These are phyloP conservation scores for Monomorium pharaonis DNA, from an alignment of 1,140 invertebrate genomes.

Conservation along the genomic window DNA sequence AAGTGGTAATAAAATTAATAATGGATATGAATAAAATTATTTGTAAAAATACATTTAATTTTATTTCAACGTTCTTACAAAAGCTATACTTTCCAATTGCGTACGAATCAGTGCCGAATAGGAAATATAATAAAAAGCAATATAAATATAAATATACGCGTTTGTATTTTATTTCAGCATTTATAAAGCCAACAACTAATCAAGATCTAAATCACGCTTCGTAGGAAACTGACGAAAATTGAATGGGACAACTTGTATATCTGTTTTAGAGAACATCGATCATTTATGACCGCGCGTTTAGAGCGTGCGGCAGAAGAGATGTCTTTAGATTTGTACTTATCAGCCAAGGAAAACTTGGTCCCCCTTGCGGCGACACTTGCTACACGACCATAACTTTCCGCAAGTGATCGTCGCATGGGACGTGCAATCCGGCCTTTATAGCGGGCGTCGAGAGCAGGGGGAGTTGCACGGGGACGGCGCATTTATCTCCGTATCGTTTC, in stretches of 20 bases:
- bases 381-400: constrained; percentile 43
- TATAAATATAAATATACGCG: too few relatives aligned
- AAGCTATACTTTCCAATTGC: too few relatives aligned
- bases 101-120: too few relatives aligned
- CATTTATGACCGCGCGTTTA: background rate
- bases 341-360: constrained; percentile 2
- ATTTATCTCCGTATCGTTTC: constrained; percentile 60
- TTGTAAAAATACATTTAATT: too few relatives aligned
- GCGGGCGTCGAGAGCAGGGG: constrained; percentile 2
- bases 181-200: background rate
- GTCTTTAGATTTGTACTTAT: constrained; percentile 24
- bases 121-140: too few relatives aligned
- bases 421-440: constrained; percentile 14
- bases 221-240: background rate
- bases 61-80: too few relatives aligned
- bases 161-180: background rate
- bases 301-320: background rate
- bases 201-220: background rate
- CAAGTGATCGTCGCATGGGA: constrained; percentile 25
- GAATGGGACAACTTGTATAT: background rate
- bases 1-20: too few relatives aligned
- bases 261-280: background rate
- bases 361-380: background rate
- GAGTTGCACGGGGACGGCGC: constrained; percentile 36
- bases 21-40: too few relatives aligned